A percentile compares a stretch with the other conserved stretches of the same genome.
Conservation (phyloP, 1,140 invertebrate genomes). For the Orius insidiosus region DNA sequence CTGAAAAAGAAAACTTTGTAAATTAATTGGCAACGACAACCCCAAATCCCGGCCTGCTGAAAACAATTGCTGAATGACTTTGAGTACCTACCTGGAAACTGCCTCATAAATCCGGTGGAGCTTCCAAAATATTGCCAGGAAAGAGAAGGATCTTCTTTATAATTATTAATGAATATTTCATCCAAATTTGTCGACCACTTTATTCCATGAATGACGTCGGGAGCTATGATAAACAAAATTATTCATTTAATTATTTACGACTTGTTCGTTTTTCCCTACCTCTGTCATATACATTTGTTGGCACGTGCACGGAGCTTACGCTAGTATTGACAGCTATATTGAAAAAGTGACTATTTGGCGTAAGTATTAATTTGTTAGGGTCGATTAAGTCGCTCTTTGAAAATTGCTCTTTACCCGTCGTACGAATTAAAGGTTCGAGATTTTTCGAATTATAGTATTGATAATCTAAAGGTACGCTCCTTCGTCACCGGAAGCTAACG, state of each 20-base stretch:
- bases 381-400: constrained; percentile 1
- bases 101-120: constrained; percentile 72
- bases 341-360: constrained; percentile 57
- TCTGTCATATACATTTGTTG: constrained; percentile 86
- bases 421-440: constrained; percentile 30
- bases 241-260: no score
- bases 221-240: constrained; percentile 26
- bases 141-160: constrained; percentile 73
- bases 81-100: constrained; percentile 69
- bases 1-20: constrained; percentile 26
- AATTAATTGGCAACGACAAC: no score
- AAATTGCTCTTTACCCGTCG: neutral
- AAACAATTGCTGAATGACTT: no score
- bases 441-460: constrained; percentile 58
- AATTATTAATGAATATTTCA: constrained; percentile 78
- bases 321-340: constrained; percentile 64
- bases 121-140: constrained; percentile 96
- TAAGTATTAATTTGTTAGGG: constrained; percentile 35
- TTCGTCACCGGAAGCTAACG: constrained; percentile 36
- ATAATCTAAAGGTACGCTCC: constrained; percentile 42
- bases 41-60: no score
- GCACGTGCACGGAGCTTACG: constrained; percentile 82
- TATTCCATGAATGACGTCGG: constrained; percentile 35
- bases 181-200: constrained; percentile 84
- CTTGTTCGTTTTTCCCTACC: constrained; percentile 57